Percentiles rank a stretch among this genome's conserved stretches.
Evolutionary conservation across 2,797 vertebrate species (phyloP).

Genomic region (Novumbra hubbsi): DNA sequence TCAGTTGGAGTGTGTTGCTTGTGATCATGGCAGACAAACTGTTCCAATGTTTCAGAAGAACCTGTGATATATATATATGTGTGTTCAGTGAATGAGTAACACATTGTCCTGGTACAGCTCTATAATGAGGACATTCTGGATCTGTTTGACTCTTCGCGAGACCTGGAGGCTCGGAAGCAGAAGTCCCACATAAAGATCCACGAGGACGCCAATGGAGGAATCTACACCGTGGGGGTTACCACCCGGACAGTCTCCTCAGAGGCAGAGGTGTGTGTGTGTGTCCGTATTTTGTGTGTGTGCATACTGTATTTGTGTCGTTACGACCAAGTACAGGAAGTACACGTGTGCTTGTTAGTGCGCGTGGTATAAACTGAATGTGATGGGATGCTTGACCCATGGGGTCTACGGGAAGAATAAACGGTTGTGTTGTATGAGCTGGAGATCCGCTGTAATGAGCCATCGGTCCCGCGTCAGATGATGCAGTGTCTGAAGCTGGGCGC

Average conservation of each 20-base stretch:
- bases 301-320: slow-evolving; percentile 13
- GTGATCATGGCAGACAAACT: neutral
- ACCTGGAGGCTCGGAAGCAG: slow-evolving; percentile 86
- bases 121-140: slow-evolving; percentile 98
- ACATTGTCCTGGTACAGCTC: slow-evolving; percentile 69
- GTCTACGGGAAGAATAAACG: neutral
- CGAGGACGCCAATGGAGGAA: slow-evolving; percentile 89
- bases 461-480: slow-evolving; percentile 83
- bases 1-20: neutral
- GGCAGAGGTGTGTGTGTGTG: slow-evolving; percentile 79
- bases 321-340: no score
- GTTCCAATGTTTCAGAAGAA: neutral
- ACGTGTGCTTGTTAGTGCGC: slow-evolving; percentile 3
- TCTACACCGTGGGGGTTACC: slow-evolving; percentile 96
- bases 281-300: slow-evolving; percentile 10
- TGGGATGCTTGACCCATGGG: neutral
- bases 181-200: slow-evolving; percentile 96
- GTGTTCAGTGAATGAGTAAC: neutral
- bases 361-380: neutral
- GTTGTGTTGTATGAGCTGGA: neutral
- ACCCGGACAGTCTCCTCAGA: slow-evolving; percentile 87
- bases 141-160: slow-evolving; percentile 90
- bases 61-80: neutral
- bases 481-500: slow-evolving; percentile 94
- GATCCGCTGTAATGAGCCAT: neutral